Evolutionary conservation across 1,140 invertebrate genomes (phyloP), one percentile per base, ranked within the genome.

Genomic region (Marisa cornuarietis): DNA sequence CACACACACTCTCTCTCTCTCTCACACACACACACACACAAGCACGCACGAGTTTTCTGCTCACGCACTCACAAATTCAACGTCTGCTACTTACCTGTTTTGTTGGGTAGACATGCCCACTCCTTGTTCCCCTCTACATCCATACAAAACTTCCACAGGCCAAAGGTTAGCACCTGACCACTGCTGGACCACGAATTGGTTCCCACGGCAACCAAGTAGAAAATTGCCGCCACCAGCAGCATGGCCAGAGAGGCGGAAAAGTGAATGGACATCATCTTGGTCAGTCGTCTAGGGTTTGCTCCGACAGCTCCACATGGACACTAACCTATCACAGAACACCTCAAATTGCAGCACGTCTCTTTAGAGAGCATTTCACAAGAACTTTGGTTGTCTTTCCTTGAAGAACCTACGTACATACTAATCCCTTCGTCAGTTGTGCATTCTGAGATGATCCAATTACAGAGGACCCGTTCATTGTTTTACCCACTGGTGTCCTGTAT

Each of bases 81-180:
- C 69, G 10, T 31, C 24, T 71, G 68, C 16, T 11, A 42, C 78
- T 69, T 10, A 83, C 82, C 82, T 62, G 82, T 66, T 42, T 78
- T 74, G 73, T 80, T 83, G 24, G 79, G 61, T 76, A 80, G 51
- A 58, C 82, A 83, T 16, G 51, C 31, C 82, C 79, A 83, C 26
- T 49, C 49, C 16, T 77, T 77, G 54, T 83, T 26, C 18, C 66
- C 66, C 26, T 79, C 74, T 22, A n/a, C 49, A 24, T 78, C 54
- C 51, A 77, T 66, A 52, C 82, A 83, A 65, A 75, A 78, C 52
- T 78, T 74, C 82, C 82, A 83, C n/a, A 83, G 58, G 10, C 82
- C 82, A n/a, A 83, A 80, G 22, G 76, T 76, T 65, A 83, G 71
- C 22, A 72, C 62, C 65, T 77, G 71, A 3, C 76, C 79, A 51